A percentile compares a stretch with the other conserved stretches of the same genome.
These are phyloP conservation scores for Scortum barcoo DNA, from an alignment of 2,113 vertebrate species.

Conservation along the genomic window DNA sequence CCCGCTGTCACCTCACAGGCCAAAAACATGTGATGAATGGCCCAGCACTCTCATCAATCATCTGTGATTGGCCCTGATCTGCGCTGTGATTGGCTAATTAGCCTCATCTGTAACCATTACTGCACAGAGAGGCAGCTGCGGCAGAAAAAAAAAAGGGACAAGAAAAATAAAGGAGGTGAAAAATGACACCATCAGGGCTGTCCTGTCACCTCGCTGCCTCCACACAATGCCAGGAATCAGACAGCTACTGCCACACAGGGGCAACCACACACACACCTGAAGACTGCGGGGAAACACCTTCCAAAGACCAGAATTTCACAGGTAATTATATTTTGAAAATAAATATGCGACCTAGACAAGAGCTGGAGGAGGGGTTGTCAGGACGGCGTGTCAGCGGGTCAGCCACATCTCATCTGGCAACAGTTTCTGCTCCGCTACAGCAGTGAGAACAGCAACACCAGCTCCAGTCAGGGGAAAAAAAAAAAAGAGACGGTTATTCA, in stretches of 20 bases:
- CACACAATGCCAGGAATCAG: conserved; percentile 66
- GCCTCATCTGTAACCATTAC: conserved; percentile 76
- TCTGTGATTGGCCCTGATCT: conserved; percentile 73
- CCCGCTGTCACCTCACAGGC: conserved; percentile 58
- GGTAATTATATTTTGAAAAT: conserved; percentile 68
- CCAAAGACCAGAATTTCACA: conserved; percentile 55
- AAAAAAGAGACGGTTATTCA: conserved; percentile 53
- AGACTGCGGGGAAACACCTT: conserved; percentile 26
- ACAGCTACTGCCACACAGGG: conserved; percentile 48
- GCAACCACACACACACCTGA: conserved; percentile 37
- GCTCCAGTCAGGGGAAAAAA: conserved; percentile 31
- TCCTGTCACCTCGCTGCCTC: conserved; percentile 63
- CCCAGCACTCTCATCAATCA: conserved; percentile 56
- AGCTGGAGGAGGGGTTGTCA: conserved; percentile 3
- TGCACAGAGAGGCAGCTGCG: conserved; percentile 59
- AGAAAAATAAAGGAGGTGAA: conserved; percentile 73
- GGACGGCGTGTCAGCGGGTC: conserved; percentile 60
- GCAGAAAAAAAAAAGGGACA: conserved; percentile 48
- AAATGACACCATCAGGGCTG: conserved; percentile 67
- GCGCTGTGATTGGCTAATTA: conserved; percentile 71
- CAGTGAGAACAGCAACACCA: conserved; percentile 28
- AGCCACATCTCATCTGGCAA: conserved; percentile 76
- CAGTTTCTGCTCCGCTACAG: conserved; percentile 51
- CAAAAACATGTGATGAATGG: conserved; percentile 68
- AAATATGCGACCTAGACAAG: conserved; percentile 68